Percentiles rank a stretch among this genome's conserved stretches.
phyloP scores from a whole-genome alignment of 2,797 vertebrate species.

The Betta splendens region DNA sequence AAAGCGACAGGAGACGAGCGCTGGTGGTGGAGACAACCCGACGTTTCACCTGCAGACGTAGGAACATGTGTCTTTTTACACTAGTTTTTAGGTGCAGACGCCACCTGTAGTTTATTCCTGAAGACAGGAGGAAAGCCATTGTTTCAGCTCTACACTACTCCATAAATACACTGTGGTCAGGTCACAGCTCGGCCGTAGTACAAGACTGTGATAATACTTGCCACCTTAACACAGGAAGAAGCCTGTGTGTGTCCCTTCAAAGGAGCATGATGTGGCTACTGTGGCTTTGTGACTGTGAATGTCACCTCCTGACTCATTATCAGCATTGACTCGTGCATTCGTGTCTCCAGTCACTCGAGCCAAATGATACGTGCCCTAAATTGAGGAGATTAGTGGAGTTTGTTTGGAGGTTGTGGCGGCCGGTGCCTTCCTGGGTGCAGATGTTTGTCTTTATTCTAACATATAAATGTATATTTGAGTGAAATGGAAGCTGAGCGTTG shows the following conservation, averaged over 20 bases:
- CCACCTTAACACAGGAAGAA: constrained; percentile 65
- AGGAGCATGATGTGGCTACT: constrained; percentile 25
- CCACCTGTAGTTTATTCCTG: not conserved
- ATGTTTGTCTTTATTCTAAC: too few species aligned
- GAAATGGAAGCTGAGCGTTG: constrained; percentile 39
- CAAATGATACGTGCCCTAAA: constrained; percentile 8
- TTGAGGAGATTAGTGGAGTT: not conserved
- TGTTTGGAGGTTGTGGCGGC: not conserved
- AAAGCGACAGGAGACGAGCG: too few species aligned
- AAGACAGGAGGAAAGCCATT: not conserved
- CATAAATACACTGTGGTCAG: constrained; percentile 24
- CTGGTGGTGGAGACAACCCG: too few species aligned
- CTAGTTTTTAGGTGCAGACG: not conserved
- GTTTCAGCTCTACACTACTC: not conserved
- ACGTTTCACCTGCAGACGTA: not conserved
- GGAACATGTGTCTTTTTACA: too few species aligned
- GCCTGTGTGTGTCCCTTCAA: constrained; percentile 51
- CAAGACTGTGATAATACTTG: constrained; percentile 50
- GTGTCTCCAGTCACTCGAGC: not conserved
- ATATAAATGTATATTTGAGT: not conserved
- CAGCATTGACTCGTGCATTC: not conserved
- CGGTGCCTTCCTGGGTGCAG: not conserved
- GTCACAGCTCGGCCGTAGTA: constrained; percentile 37
- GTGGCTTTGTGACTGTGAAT: constrained; percentile 19
- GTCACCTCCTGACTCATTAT: constrained; percentile 22